Evolutionary conservation across 2,113 vertebrate genomes (phyloP).

Genomic region (Sapajus apella): DNA sequence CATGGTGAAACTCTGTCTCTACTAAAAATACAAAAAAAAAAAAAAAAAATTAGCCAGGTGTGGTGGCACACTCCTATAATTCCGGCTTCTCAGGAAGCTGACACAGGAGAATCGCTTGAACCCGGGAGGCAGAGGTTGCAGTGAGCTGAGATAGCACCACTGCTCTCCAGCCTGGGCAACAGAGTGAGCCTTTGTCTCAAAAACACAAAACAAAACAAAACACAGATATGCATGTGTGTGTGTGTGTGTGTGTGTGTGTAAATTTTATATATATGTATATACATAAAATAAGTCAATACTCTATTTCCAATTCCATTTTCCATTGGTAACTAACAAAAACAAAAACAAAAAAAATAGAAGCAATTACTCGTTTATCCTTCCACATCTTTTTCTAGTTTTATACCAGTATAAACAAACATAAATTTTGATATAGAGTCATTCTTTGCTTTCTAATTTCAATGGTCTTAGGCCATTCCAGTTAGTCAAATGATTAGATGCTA

Average conservation of each 20-base stretch:
- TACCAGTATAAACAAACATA: neutral
- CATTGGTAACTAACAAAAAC: neutral
- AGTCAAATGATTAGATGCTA: neutral
- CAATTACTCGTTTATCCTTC: neutral
- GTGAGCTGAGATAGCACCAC: fast-evolving
- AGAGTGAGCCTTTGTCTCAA: too few species aligned
- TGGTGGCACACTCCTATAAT: too few species aligned
- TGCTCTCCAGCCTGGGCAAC: too few species aligned
- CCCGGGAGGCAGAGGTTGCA: too few species aligned
- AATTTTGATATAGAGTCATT: neutral
- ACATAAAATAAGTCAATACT: neutral
- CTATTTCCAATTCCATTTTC: neutral
- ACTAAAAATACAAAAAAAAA: too few species aligned
- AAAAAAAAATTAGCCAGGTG: too few species aligned
- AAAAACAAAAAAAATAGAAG: neutral
- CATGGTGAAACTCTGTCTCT: too few species aligned
- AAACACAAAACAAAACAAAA: too few species aligned
- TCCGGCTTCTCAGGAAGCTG: too few species aligned
- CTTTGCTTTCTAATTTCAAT: conserved; percentile 1
- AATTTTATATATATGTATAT: neutral
- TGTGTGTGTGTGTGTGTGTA: too few species aligned
- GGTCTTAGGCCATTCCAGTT: neutral
- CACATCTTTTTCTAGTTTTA: neutral
- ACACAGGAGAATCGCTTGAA: too few species aligned
- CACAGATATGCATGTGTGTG: neutral